Evolutionary conservation across 2,113 vertebrate species (phyloP).

Genomic region (Phoenicopterus ruber): DNA sequence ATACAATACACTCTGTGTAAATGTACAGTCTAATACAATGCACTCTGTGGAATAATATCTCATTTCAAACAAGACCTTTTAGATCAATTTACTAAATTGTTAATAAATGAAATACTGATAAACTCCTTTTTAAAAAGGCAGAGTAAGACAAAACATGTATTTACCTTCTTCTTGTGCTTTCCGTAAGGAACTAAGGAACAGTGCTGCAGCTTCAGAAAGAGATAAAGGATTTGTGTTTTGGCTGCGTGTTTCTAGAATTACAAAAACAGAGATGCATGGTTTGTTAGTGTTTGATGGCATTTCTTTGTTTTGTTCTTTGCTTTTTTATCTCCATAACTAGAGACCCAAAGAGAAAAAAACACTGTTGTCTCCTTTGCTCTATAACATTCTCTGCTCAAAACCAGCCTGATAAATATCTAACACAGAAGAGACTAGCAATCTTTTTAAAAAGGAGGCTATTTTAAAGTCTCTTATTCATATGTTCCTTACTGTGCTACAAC

Average conservation of each 20-base stretch:
- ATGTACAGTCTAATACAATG: not conserved
- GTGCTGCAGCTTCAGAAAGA: constrained; percentile 78
- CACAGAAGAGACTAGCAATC: not conserved
- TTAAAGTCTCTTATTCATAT: not conserved
- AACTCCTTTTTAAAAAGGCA: not conserved
- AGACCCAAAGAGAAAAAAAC: not conserved
- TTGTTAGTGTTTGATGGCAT: not conserved
- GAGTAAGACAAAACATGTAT: not conserved
- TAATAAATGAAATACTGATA: not conserved
- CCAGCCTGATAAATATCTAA: not conserved
- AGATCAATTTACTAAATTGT: not conserved
- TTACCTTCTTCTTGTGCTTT: constrained; percentile 82
- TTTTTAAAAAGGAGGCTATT: not conserved
- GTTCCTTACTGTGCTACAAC: not conserved
- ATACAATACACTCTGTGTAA: not conserved
- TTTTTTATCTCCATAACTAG: not conserved
- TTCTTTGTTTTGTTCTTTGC: not conserved
- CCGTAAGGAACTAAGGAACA: constrained; percentile 79
- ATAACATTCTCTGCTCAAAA: not conserved
- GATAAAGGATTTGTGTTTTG: constrained; percentile 78
- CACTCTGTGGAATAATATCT: not conserved
- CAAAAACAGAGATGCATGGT: not conserved
- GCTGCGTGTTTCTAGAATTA: constrained; percentile 82
- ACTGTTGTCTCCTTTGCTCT: not conserved
- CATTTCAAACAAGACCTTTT: not conserved